phyloP scores from a whole-genome alignment of 2,113 vertebrate species.

The Marcusenius ussheri region DNA sequence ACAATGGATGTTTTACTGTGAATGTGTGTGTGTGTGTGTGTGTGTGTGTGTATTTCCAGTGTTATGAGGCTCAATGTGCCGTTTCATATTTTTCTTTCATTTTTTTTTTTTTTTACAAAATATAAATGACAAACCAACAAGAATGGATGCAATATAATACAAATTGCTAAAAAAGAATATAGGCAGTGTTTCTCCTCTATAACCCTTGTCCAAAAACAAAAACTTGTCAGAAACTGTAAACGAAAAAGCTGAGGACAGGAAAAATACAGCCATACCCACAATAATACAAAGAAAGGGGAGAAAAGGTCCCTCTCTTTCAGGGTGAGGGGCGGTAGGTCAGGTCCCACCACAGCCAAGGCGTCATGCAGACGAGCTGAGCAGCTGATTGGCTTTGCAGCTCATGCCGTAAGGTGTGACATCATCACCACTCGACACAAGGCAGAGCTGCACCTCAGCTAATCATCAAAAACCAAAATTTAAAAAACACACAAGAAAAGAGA shows the following conservation, averaged over 20 bases:
- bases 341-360: background rate
- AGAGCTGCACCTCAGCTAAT: background rate
- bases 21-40: background rate
- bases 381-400: background rate
- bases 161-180: slow-evolving; percentile 38
- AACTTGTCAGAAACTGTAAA: slow-evolving; percentile 32
- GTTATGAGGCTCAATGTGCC: slow-evolving; percentile 20
- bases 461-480: background rate
- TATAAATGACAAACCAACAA: slow-evolving; percentile 40
- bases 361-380: background rate
- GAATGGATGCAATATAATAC: slow-evolving; percentile 41
- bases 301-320: background rate
- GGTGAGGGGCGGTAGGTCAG: background rate
- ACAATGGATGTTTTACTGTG: background rate
- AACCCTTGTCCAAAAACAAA: slow-evolving; percentile 24
- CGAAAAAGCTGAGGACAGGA: slow-evolving; percentile 24
- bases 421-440: background rate
- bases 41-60: slow-evolving; percentile 20
- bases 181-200: slow-evolving; percentile 36
- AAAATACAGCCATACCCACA: slow-evolving; percentile 5
- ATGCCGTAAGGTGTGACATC: background rate
- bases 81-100: slow-evolving; percentile 29
- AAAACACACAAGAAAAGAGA: background rate
- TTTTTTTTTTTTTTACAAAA: slow-evolving; percentile 51
- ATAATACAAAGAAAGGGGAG: background rate